Evolutionary conservation across 2,797 vertebrate genomes (phyloP), one percentile per base, ranked within the genome.

Genomic region (Hippoglossus hippoglossus): DNA sequence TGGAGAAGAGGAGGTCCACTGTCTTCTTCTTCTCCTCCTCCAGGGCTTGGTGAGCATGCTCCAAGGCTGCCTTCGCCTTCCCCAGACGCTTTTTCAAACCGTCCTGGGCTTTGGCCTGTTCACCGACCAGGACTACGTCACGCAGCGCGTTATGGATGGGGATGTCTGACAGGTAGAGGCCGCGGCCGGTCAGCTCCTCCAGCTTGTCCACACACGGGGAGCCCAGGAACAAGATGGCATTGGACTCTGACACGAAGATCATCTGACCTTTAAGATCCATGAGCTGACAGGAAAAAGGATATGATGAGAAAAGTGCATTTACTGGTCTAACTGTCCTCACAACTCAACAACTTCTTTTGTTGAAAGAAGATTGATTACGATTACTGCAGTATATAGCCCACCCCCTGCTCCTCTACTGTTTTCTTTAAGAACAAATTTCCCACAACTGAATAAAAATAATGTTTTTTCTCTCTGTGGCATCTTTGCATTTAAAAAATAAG

Each of bases 181-280:
- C 98, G 1, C 96, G 94, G 53, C 98, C 98, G 2, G 96, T 99
- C 60, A 99, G 96, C 92, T 99, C 97, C 89, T 99, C 97, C 67
- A 99, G 87, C 86, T 96, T 96, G 84, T 99, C 98, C 83, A 99
- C 97, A 69, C 98, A 98, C 0, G 98, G 98, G 0, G 98, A 99
- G 58, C 98, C 98, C 92, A 99, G 77, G 86, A 99, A 99, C 39
- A 99, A 89, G 83, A 99, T 94, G 16, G 94, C 94, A 24, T 96
- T 97, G 73, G 96, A 98, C 87, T 99, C 98, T 22, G 97, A 92
- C 67, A 98, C 96, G 77, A 96, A 99, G 88, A 99, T 97, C 98
- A 99, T 99, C 90, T 99, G 98, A 71, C 98, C 98, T 93, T 99
- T 99, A 56, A 99, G 95, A 85, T 99, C 97, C 97, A 98, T 99